Base-by-base conservation (phyloP, 2,888 invertebrate species). In the Napeogenes sylphis region DNA sequence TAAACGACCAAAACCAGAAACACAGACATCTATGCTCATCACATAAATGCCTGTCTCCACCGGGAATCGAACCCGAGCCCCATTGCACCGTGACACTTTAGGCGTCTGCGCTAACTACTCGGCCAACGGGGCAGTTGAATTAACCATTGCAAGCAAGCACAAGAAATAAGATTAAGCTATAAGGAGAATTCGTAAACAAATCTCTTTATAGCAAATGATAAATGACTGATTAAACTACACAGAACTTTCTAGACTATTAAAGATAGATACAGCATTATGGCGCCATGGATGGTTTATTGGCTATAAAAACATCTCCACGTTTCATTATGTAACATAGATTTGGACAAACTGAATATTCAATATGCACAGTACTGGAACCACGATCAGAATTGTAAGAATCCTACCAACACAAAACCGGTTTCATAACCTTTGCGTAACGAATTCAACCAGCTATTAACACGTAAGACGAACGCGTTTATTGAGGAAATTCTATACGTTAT, bases 281-380 rank as follows among this genome's bases (percentile, higher is more conserved):
- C 51, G 51, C 51, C 51, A 12, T 51, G 3, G 3, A 12, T 51
- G 3, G 3, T 30, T 35, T 51, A 51, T 30, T 10, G 2, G 30
- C 51, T 30, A 30, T 30, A 30, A 51, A 56, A 46, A 47, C 33
- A 55, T 57, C 57, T 57, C 33, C 56, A 12, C 47, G n/a, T 45
- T 10, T 51, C 42, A 58, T 77, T 77, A 75, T 75, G 74, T 73
- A 74, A 74, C 59, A 55, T 21, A 58, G 56, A 58, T 66, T 64
- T 67, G 67, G 56, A 75, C 70, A 68, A 59, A 70, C 73, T 74
- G 78, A 78, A 78, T 79, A 74, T 51, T 8, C n/a, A 30, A 51
- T 71, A 73, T 71, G 73, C 66, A 61, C 60, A 65, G 67, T 21
- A 61, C 57, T 53, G 30, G n/a, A 35, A 58, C 58, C 72, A 70